Percentiles rank a stretch among this genome's conserved stretches.
phyloP scores from a whole-genome alignment of 2,797 vertebrate genomes.

The Oreortyx pictus region DNA sequence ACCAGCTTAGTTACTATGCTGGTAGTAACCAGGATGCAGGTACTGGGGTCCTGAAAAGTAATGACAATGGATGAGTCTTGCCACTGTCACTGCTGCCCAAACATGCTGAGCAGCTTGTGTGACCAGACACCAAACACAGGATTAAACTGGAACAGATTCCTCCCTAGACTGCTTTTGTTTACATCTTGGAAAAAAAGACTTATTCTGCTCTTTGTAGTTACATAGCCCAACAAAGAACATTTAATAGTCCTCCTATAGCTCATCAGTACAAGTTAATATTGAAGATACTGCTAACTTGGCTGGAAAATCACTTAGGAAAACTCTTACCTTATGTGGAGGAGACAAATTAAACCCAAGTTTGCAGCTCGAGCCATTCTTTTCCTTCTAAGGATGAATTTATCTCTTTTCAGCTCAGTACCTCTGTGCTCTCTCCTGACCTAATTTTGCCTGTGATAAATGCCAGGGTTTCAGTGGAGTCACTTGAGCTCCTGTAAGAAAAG shows the following conservation, averaged over 20 bases:
- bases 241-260: background rate
- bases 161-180: background rate
- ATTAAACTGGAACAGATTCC: background rate
- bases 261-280: background rate
- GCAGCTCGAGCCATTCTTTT: background rate
- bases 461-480: conserved; percentile 68
- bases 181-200: background rate
- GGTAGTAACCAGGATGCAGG: background rate
- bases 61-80: background rate
- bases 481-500: conserved; percentile 70
- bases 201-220: background rate
- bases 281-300: background rate
- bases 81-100: background rate
- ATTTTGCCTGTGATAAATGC: conserved; percentile 71
- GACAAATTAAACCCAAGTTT: conserved; percentile 49
- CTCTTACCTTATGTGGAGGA: conserved; percentile 36
- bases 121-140: background rate
- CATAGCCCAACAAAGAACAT: background rate
- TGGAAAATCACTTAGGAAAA: conserved; percentile 40
- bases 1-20: background rate
- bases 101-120: fast-evolving
- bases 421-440: conserved; percentile 64
- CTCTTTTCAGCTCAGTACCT: conserved; percentile 53
- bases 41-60: background rate
- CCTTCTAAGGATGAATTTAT: conserved; percentile 50